Evolutionary conservation across 2,888 invertebrate genomes (phyloP).

Genomic region (Entomobrya multifasciata): DNA sequence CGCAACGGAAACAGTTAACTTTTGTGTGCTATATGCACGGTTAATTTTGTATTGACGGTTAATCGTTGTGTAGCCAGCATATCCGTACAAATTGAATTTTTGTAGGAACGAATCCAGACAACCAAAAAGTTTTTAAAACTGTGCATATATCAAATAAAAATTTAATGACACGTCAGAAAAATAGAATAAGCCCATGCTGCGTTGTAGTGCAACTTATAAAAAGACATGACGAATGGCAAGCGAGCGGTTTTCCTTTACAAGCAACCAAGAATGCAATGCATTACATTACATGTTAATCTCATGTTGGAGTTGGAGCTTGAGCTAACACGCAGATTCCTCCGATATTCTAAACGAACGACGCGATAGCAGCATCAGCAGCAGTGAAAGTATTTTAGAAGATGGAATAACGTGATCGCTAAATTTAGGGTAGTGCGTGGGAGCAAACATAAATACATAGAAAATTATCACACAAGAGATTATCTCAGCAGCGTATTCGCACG

Average conservation of each 20-base stretch:
- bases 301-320: too few relatives aligned
- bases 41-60: conserved; percentile 17
- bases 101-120: too few relatives aligned
- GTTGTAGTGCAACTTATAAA: too few relatives aligned
- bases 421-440: conserved; percentile 73
- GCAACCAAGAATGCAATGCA: conserved; percentile 4
- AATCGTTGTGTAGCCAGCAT: neutral
- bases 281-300: too few relatives aligned
- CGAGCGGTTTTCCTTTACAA: conserved; percentile 19
- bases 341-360: neutral
- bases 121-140: too few relatives aligned
- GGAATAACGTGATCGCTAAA: conserved; percentile 66
- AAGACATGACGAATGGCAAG: conserved; percentile 39
- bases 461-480: conserved; percentile 14
- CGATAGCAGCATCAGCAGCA: neutral
- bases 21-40: too few relatives aligned
- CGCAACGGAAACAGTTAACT: neutral
- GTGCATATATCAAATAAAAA: too few relatives aligned
- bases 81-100: too few relatives aligned
- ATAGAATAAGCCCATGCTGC: too few relatives aligned
- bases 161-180: too few relatives aligned
- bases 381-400: conserved; percentile 22
- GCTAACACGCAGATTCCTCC: neutral
- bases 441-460: conserved; percentile 65
- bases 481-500: conserved; percentile 7